A percentile compares a stretch with the other conserved stretches of the same genome.
Evolutionary conservation across 1,140 invertebrate species (phyloP).

Genomic region (Drosophila orena): DNA sequence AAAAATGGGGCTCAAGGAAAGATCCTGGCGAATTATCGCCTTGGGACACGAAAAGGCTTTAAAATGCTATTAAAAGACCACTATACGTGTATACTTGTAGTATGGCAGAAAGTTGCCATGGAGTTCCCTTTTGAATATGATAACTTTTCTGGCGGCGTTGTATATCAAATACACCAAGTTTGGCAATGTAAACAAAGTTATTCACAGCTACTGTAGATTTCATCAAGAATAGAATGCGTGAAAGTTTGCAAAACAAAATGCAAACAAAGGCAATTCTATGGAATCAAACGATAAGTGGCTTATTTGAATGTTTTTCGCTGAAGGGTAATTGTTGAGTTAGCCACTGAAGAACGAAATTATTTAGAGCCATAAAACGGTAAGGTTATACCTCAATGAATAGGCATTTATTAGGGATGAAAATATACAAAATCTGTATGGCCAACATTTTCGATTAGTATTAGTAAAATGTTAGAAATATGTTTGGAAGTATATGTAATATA

Average conservation of each 20-base stretch:
- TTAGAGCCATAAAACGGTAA: not conserved
- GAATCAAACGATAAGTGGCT: conserved; percentile 21
- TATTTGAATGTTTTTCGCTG: conserved; percentile 1
- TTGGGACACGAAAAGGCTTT: not conserved
- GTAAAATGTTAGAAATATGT: not conserved
- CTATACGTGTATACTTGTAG: too few relatives aligned
- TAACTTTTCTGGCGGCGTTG: conserved; percentile 20
- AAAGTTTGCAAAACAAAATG: conserved; percentile 12
- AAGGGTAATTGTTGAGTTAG: conserved; percentile 1
- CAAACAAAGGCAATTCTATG: not conserved
- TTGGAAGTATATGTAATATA: not conserved
- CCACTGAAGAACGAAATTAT: not conserved
- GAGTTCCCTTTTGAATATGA: conserved; percentile 1
- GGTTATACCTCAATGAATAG: too few relatives aligned
- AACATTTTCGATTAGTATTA: not conserved
- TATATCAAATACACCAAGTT: conserved; percentile 30
- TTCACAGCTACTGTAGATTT: conserved; percentile 17
- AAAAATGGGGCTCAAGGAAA: not conserved
- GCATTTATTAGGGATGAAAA: too few relatives aligned
- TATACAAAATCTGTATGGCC: too few relatives aligned
- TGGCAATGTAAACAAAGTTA: conserved; percentile 36
- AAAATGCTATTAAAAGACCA: too few relatives aligned
- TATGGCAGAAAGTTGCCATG: too few relatives aligned
- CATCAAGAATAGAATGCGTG: conserved; percentile 25
- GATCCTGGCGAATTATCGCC: not conserved